Evolutionary conservation across 2,797 vertebrate genomes (phyloP).

Genomic region (Lateolabrax maculatus): DNA sequence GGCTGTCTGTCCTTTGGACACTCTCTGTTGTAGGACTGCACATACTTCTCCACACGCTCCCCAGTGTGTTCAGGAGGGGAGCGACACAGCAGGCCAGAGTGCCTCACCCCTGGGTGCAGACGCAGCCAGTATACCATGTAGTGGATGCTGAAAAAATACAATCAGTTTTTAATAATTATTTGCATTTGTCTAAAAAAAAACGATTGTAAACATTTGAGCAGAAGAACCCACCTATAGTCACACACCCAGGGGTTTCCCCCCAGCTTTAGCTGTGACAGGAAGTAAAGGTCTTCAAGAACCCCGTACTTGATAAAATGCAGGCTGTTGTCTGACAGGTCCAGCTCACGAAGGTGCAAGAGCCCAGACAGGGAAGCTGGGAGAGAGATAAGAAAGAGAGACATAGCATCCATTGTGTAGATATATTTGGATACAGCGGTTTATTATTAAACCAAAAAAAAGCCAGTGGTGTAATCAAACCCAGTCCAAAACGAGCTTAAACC

Average conservation of each 20-base stretch:
- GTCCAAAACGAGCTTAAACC: too few relatives aligned
- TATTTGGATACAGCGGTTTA: constrained; percentile 13
- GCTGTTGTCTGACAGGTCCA: constrained; percentile 91
- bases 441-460: constrained; percentile 10
- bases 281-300: constrained; percentile 93
- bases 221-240: constrained; percentile 86
- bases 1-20: constrained; percentile 90
- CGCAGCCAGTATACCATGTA: constrained; percentile 95
- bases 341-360: constrained; percentile 82
- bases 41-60: constrained; percentile 89
- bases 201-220: background rate
- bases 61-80: constrained; percentile 89
- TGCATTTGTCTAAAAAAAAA: background rate
- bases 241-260: constrained; percentile 94
- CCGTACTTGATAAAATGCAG: constrained; percentile 91
- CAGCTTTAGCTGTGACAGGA: constrained; percentile 90
- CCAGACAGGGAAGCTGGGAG: constrained; percentile 73
- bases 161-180: background rate
- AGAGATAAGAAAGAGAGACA: background rate
- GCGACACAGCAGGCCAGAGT: constrained; percentile 89
- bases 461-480: background rate
- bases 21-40: constrained; percentile 90
- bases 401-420: constrained; percentile 2
- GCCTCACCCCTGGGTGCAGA: constrained; percentile 90
- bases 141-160: constrained; percentile 85